Evolutionary conservation across 2,797 vertebrate species (phyloP).

Genomic region (Dipus sagitta): DNA sequence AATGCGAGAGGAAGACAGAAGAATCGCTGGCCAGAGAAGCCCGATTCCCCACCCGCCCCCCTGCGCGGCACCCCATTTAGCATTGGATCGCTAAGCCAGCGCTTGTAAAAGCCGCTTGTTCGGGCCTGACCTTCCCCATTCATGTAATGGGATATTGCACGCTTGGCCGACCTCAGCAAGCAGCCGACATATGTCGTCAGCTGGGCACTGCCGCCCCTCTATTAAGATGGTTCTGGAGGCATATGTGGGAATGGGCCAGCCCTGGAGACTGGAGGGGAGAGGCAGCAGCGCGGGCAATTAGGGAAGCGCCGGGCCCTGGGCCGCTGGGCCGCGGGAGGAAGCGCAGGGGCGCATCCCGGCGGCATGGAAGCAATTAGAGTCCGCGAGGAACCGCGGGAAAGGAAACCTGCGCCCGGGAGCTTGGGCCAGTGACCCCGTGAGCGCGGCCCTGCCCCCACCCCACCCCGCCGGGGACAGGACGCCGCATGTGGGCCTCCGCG

Average conservation of each 20-base stretch:
- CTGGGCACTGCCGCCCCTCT: slow-evolving; percentile 84
- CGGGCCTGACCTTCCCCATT: slow-evolving; percentile 87
- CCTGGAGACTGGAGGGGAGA: slow-evolving; percentile 83
- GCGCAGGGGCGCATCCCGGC: slow-evolving; percentile 85
- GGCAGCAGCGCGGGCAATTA: slow-evolving; percentile 88
- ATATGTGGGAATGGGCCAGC: slow-evolving; percentile 87
- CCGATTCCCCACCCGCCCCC: slow-evolving; percentile 74
- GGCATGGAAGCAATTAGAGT: slow-evolving; percentile 91
- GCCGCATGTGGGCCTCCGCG: slow-evolving; percentile 88
- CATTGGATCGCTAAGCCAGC: slow-evolving; percentile 83
- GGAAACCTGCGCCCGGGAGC: slow-evolving; percentile 88
- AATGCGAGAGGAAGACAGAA: slow-evolving; percentile 76
- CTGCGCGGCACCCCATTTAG: slow-evolving; percentile 80
- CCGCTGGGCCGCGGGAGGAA: slow-evolving; percentile 83
- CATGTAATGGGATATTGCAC: slow-evolving; percentile 86
- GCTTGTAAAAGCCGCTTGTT: slow-evolving; percentile 88
- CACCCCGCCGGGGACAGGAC: neutral
- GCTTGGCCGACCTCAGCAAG: slow-evolving; percentile 84
- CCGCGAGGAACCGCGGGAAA: slow-evolving; percentile 88
- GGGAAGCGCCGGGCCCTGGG: slow-evolving; percentile 82
- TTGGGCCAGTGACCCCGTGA: slow-evolving; percentile 87
- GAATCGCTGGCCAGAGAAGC: slow-evolving; percentile 74
- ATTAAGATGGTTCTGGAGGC: slow-evolving; percentile 87
- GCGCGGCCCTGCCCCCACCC: slow-evolving; percentile 75
- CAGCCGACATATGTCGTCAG: slow-evolving; percentile 88